These are phyloP conservation scores for Beroe ovata DNA, from an alignment of 37 sponge, comb jelly and placozoan species.

Conservation along the genomic window DNA sequence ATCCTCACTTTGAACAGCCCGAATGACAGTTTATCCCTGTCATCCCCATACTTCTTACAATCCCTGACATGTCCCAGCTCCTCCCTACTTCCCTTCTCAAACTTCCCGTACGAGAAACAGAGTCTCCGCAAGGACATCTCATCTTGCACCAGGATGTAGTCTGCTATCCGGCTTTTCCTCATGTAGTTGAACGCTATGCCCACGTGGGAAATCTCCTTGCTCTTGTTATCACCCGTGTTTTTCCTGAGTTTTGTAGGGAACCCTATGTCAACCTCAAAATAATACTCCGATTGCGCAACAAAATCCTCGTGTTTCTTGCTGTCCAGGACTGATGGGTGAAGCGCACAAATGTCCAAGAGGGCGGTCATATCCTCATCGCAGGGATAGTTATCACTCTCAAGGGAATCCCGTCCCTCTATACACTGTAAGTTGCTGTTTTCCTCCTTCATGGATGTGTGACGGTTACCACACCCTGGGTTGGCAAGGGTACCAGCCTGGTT, in stretches of 20 bases:
- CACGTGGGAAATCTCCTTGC: background rate
- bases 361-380: background rate
- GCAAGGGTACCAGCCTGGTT: background rate
- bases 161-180: background rate
- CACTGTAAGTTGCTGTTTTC: background rate
- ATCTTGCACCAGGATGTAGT: background rate
- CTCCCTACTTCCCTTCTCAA: background rate
- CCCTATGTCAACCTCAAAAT: background rate
- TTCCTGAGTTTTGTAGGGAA: background rate
- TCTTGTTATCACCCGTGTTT: no score
- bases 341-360: conserved; percentile 1
- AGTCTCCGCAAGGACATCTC: background rate
- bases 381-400: background rate
- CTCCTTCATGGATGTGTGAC: background rate
- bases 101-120: background rate
- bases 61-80: background rate
- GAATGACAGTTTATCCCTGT: background rate
- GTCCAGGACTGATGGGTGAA: background rate
- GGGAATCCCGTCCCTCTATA: background rate
- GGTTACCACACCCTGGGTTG: background rate
- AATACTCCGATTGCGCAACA: background rate
- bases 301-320: background rate
- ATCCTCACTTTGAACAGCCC: background rate
- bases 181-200: conserved; percentile 11
- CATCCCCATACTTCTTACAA: background rate